Evolutionary conservation across 92 coral and sea anemone species (phyloP).

Genomic region (Palythoa grandiflora): DNA sequence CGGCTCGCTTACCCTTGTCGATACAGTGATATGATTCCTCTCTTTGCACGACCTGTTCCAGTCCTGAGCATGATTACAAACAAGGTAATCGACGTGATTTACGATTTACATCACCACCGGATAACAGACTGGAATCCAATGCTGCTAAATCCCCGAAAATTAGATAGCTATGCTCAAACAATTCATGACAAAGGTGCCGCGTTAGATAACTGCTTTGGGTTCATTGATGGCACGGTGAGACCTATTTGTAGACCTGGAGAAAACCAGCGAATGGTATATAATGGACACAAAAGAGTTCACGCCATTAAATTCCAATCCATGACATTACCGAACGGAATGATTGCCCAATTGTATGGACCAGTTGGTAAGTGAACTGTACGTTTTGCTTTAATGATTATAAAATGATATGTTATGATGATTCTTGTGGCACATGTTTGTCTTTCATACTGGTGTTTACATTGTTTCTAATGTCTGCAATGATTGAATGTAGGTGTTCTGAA

Average conservation of each 20-base stretch:
- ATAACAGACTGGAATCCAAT: constrained; percentile 11
- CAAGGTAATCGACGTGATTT: neutral
- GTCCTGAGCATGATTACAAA: constrained; percentile 18
- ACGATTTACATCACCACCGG: constrained; percentile 6
- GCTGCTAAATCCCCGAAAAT: constrained; percentile 11
- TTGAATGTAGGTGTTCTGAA: constrained; percentile 2
- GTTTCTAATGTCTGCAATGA: neutral
- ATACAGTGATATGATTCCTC: neutral
- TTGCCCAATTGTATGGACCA: constrained; percentile 1
- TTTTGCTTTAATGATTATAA: neutral
- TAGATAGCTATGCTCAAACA: constrained; percentile 3
- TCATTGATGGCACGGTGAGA: neutral
- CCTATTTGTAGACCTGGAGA: neutral
- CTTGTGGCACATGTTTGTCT: no score
- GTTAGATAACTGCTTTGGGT: constrained; percentile 8
- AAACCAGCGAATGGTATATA: constrained; percentile 5
- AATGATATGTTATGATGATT: no score
- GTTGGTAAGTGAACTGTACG: neutral
- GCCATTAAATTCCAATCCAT: neutral
- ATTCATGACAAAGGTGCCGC: constrained; percentile 9
- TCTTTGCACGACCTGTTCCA: constrained; percentile 9
- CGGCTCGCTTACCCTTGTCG: neutral
- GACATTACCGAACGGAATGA: neutral
- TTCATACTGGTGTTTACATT: neutral
- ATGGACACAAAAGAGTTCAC: constrained; percentile 10